Conservation (phyloP, 2,888 invertebrate genomes). For the Listrodromus nycthemerus region DNA sequence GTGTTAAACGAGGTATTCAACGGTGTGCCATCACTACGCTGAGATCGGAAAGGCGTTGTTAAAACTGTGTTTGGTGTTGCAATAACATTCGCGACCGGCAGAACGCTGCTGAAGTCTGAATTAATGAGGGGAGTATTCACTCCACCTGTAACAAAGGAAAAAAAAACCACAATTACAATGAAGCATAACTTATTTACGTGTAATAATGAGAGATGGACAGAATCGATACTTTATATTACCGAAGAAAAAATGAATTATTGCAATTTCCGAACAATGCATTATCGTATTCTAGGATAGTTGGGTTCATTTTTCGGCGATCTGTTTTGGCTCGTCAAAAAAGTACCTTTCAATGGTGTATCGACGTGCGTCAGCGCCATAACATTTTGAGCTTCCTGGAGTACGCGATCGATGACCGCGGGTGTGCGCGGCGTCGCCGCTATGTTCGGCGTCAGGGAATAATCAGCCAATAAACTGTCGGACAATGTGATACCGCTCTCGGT, state of each 20-base stretch:
- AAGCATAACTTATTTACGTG: too few relatives aligned
- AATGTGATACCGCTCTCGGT: conserved; percentile 91
- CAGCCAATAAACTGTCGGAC: conserved; percentile 94
- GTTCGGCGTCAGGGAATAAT: conserved; percentile 92
- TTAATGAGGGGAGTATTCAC: conserved; percentile 96
- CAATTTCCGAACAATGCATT: background rate
- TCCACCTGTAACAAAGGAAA: conserved; percentile 87
- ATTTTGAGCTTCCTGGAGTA: conserved; percentile 98
- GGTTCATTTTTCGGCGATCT: background rate
- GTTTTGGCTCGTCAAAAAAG: background rate
- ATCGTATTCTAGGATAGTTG: too few relatives aligned
- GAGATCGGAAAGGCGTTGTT: conserved; percentile 93
- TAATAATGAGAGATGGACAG: background rate
- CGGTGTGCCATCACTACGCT: conserved; percentile 87
- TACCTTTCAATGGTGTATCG: conserved; percentile 96
- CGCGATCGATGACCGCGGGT: conserved; percentile 93
- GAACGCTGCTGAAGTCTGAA: conserved; percentile 93
- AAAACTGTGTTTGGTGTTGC: conserved; percentile 97
- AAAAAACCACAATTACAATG: background rate
- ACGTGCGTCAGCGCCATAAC: conserved; percentile 99
- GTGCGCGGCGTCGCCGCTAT: conserved; percentile 92
- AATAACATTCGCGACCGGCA: conserved; percentile 90
- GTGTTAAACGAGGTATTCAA: conserved; percentile 83
- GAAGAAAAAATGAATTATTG: background rate
- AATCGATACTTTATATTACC: background rate